A percentile compares a stretch with the other conserved stretches of the same genome.
Conservation (phyloP, 2,113 vertebrate genomes). For the Himantopus leucocephalus region DNA sequence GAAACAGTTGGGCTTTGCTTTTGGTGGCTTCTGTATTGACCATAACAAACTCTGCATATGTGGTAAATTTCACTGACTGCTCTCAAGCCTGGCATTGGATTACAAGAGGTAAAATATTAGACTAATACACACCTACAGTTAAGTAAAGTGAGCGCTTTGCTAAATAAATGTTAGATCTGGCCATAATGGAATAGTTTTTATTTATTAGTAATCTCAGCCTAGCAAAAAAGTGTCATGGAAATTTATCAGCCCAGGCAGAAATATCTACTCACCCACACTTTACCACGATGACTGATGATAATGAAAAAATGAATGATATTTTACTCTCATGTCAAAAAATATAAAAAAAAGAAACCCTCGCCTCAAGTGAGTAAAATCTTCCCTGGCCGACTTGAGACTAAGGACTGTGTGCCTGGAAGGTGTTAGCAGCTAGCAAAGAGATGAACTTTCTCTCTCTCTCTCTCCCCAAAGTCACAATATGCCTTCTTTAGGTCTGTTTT, state of each 20-base stretch:
- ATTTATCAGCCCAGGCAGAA: conserved; percentile 62
- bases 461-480: neutral
- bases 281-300: conserved; percentile 54
- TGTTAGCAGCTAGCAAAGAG: neutral
- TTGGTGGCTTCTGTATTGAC: conserved; percentile 41
- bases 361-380: neutral
- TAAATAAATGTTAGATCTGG: conserved; percentile 62
- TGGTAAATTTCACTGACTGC: conserved; percentile 36
- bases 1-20: conserved; percentile 57
- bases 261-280: conserved; percentile 40
- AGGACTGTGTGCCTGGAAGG: neutral
- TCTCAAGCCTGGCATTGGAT: conserved; percentile 5
- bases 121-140: conserved; percentile 44
- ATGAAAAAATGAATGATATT: conserved; percentile 55
- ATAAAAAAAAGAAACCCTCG: neutral
- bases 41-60: neutral
- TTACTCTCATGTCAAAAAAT: conserved; percentile 28
- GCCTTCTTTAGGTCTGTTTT: neutral
- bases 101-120: conserved; percentile 60
- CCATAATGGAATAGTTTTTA: conserved; percentile 64
- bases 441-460: neutral
- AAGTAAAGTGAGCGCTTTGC: conserved; percentile 35
- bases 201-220: conserved; percentile 66
- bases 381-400: neutral
- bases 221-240: conserved; percentile 57